Evolutionary conservation across 2,797 vertebrate genomes (phyloP), one percentile per base, ranked within the genome.

Genomic region (Acanthurus tractus): DNA sequence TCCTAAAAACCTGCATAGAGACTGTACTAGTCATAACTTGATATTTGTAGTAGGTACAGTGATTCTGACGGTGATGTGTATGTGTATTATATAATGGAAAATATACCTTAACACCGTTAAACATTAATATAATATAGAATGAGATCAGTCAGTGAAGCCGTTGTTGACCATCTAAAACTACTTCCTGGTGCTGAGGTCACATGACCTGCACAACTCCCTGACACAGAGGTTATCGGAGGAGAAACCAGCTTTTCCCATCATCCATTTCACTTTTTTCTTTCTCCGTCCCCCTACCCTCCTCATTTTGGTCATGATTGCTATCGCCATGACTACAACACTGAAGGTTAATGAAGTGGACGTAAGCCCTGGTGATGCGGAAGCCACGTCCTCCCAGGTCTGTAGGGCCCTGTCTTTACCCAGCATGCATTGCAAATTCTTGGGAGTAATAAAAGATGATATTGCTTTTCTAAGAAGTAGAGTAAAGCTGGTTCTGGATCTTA

Each of bases 321-420:
- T 95, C 90, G 68, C 88, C 91, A 73, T 90, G 64, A 78, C 93
- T 78, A 73, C 84, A 29, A 73, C 90, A 89, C 78, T 90, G 57
- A 96, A 97, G 96, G 94, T 96, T 93, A 92, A 93, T 86, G 94
- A 94, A 89, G 88, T 77, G 95, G 94, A 96, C 90, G 87, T 93
- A 70, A 93, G 91, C 88, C 83, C 70, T 80, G 92, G 81, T 67
- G 75, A 85, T 80, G 71, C 46, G 71, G 91, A 89, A 88, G 86
- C 82, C 63, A 78, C 90, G 55, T 85, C 86, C 83, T 73, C 80
- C 52, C 94, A 97, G 97, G 96, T 97, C 96, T 96, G 97, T 97
- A 93, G 94, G 94, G 91, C 74, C 77, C 86, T 56, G 71, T 66
- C 53, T 84, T 84, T 77, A 79, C 81, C 88, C 83, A 88, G 85